Base-by-base conservation (phyloP, 1,140 invertebrate species). In the Apis laboriosa region DNA sequence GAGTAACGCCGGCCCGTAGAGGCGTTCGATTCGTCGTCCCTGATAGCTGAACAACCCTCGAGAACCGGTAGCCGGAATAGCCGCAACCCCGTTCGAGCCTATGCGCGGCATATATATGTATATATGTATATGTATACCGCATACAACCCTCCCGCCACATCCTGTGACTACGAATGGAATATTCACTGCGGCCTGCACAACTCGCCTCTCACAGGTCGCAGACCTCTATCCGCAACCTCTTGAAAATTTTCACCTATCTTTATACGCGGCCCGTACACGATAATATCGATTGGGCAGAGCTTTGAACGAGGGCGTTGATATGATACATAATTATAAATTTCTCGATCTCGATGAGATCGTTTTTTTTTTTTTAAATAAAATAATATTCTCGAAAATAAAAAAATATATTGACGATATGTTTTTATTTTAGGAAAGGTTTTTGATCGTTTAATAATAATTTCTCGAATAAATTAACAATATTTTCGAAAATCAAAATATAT, bases 161-260 rank as follows among this genome's bases (percentile, higher is more conserved):
- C 81, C 86, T 84, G 77, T 28, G 74, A 75, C 64, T 74, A 43
- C 85, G 61, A 84, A 74, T 68, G 85, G 70, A 64, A 86, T 88
- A 88, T 79, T 71, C 71, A 53, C 34, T 34, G 85, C 67, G 72
- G 51, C 72, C 85, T 53, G 76, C 15, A 53, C 63, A 51, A 53
- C 51, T 55, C 8, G 43, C 79, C 72, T 34, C 34, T 43, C 34
- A 43, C 34, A 28, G 61, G 67, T 61, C 77, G 53, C 43, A 53
- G 72, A 76, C 77, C 67, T 43, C 34, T 85, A 68, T 73, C 67
- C 43, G 66, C 55, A 55, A 34, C 24, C 84, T 73, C 73, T 80
- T 66, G 58, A 60, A 86, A 84, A 86, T 86, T 86, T 85, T 43
- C 78, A 64, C 72, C 34, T 77, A 73, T 56, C 77, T 55, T 77